Conservation (phyloP, 2,113 vertebrate species). For the Hypanus sabinus region DNA sequence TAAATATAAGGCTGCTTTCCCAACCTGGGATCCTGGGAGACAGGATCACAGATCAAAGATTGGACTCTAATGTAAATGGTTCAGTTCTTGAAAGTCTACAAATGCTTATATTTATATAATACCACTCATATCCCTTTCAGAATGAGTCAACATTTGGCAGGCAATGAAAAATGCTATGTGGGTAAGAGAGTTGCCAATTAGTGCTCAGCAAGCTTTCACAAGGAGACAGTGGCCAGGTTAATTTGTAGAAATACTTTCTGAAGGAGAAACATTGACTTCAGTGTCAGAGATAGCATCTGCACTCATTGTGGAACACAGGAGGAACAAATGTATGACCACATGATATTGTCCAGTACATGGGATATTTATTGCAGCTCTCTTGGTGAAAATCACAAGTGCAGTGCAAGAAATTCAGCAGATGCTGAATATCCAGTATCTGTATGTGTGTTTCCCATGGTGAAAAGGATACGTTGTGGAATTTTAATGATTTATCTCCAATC, state of each 20-base stretch:
- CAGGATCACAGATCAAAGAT: background rate
- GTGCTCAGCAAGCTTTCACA: too few species aligned
- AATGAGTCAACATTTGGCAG: too few species aligned
- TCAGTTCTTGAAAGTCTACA: background rate
- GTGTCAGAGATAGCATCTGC: too few species aligned
- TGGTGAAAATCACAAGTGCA: background rate
- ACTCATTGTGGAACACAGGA: background rate
- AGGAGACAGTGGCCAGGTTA: too few species aligned
- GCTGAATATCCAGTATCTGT: too few species aligned
- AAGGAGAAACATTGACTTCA: background rate
- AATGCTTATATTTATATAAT: too few species aligned
- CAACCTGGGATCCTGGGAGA: background rate
- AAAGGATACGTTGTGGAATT: background rate
- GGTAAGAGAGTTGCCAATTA: too few species aligned
- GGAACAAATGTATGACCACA: background rate
- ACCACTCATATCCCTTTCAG: too few species aligned
- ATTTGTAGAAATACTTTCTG: too few species aligned
- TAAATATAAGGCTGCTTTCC: background rate
- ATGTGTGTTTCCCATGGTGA: background rate
- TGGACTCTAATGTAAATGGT: background rate
- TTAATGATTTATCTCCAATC: background rate
- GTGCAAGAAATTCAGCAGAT: too few species aligned
- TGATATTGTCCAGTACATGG: background rate
- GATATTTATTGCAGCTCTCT: background rate
- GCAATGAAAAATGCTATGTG: too few species aligned